Base-by-base conservation (phyloP, 1,140 invertebrate genomes). In the Nymphalis io region DNA sequence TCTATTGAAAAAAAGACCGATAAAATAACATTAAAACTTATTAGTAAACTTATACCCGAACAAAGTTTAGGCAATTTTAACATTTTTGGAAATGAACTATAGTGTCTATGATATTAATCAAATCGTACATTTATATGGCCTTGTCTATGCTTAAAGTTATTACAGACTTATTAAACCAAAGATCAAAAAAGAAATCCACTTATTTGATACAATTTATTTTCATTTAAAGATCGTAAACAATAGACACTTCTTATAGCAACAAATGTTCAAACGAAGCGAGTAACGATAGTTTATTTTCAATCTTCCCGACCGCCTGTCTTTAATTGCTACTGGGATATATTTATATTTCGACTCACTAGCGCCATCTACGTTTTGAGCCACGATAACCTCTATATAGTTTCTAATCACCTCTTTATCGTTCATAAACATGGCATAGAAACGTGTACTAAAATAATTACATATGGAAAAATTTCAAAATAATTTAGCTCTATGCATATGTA, bases 281-380 rank as follows among this genome's bases (percentile, higher is more conserved):
- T 59, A 63, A 60, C 42, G 42, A 60, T 58, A 61, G 72, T 76
- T 80, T 75, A 76, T 81, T 78, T 78, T 72, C 70, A 78, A 75
- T 67, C 68, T 23, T 68, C 72, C 69, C 51, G 75, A 60, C 60
- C 71, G 72, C 70, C 74, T 78, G 73, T 69, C 72, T 74, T 76
- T 80, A 78, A 80, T 78, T 80, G 74, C 76, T 58, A 53, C 55
- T 51, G 39, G 60, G 46, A 39, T 71, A n/a, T n/a, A 71, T 65
- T 60, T 71, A 44, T 66, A 71, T 27, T 33, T 3, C 58, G 58
- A 15, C 27, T 39, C 42, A 53, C 58, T 71, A 65, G 48, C 62
- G 69, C 69, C 69, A 71, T 71, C 69, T 71, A 65, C 60, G 20
- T 60, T 48, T 39, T 27, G 15, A 20, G 12, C 8, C 16, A 51